phyloP scores from a whole-genome alignment of 2,113 vertebrate genomes.

The Gavia stellata region DNA sequence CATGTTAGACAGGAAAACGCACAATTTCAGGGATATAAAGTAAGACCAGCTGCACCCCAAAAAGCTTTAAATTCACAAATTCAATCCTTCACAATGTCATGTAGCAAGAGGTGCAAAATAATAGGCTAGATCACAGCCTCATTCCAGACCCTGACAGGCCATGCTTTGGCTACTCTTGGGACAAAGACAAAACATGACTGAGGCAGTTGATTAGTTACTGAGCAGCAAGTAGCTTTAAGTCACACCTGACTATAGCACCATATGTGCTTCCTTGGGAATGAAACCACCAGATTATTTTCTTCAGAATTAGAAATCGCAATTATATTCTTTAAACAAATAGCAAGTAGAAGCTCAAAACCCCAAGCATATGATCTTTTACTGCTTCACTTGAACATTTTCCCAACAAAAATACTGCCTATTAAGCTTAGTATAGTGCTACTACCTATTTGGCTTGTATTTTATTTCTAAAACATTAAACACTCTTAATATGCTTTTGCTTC shows the following conservation, averaged over 20 bases:
- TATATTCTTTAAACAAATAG: neutral
- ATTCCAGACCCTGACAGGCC: neutral
- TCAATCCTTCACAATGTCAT: neutral
- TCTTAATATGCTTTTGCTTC: neutral
- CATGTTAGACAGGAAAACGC: neutral
- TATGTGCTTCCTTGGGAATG: neutral
- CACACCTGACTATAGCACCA: neutral
- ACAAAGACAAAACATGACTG: neutral
- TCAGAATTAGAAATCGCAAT: neutral
- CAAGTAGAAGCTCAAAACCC: neutral
- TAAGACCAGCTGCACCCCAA: neutral
- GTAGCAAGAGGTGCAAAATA: neutral
- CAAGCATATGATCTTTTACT: neutral
- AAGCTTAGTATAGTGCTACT: neutral
- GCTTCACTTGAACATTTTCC: neutral
- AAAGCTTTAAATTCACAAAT: neutral
- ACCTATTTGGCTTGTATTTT: neutral
- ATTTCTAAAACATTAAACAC: neutral
- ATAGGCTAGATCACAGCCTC: neutral
- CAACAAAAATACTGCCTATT: neutral
- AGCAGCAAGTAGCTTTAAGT: neutral
- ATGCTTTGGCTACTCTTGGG: neutral
- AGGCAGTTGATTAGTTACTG: neutral
- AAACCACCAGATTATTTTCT: neutral
- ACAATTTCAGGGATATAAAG: neutral